Percentiles rank a stretch among this genome's conserved stretches.
Conservation (phyloP, 2,797 vertebrate species). For the Poecilia gillii region DNA sequence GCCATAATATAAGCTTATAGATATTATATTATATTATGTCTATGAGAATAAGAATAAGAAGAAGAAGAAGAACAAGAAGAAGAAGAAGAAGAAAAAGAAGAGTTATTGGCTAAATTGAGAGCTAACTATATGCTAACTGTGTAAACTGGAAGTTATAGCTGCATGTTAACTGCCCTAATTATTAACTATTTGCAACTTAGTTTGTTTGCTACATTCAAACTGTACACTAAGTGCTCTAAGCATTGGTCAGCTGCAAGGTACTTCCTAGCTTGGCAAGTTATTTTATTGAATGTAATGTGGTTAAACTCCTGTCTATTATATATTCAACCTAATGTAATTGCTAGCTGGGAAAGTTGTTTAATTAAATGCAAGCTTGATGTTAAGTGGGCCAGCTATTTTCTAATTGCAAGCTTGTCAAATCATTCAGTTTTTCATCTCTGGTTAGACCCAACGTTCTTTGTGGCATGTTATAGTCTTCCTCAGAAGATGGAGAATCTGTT, state of each 20-base stretch:
- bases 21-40: too few relatives aligned
- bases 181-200: neutral
- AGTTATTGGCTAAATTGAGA: neutral
- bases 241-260: neutral
- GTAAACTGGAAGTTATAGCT: neutral
- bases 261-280: neutral
- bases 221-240: neutral
- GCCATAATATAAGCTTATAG: too few relatives aligned
- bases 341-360: neutral
- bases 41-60: too few relatives aligned
- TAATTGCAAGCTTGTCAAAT: neutral
- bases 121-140: neutral
- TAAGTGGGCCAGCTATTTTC: neutral
- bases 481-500: neutral
- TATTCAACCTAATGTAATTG: neutral
- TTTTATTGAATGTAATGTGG: neutral
- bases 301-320: neutral
- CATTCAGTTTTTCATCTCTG: neutral
- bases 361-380: neutral
- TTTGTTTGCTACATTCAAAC: neutral
- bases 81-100: too few relatives aligned
- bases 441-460: neutral
- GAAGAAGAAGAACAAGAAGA: too few relatives aligned
- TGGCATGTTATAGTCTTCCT: neutral
- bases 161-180: neutral